Evolutionary conservation across 2,113 vertebrate species (phyloP), one percentile per base, ranked within the genome.

Genomic region (Eira barbara): DNA sequence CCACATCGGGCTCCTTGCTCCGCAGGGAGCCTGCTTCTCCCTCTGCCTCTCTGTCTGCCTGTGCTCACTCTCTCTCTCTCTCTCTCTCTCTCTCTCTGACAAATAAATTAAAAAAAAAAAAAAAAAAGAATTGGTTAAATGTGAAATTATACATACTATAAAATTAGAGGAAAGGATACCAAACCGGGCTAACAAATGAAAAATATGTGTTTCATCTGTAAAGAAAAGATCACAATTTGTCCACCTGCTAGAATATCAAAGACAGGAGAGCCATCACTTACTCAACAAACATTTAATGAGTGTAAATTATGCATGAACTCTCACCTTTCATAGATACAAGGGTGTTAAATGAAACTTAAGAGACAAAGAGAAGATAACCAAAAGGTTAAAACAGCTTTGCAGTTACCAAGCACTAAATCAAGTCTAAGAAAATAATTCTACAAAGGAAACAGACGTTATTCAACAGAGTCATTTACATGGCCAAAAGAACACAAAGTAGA

Each of bases 221-320:
- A 97, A 97, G 79, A 89, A 85, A 94, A 80, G 55, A 92, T 89
- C 59, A 95, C 13, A 94, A 95, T 86, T 67, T 93, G 39, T 55
- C 3, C 15, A 94, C 31, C 25, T 76, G 39, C 34, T 89, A 71
- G 34, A 90, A 23, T 89, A 27, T 85, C 21, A 88, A 97, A 83
- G 59, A 96, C 55, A 79, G 34, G 23, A 73, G 17, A 63, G 27
- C 23, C 91, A 29, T 65, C 57, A 92, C 42, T 94, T 9, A 76
- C 47, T 67, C 42, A 74, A 69, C 11, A 79, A 91, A 73, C 49
- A 89, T 29, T 94, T 89, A 85, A 29, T 57, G 57, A 78, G 25
- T 31, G 4, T 69, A 67, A 85, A 63, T 59, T 81, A 47, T 34
- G 15, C 67, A 14, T 27, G 21, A 78, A 20, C 29, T 80, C 86